These are phyloP conservation scores for Scaptomyza pallida DNA, from an alignment of 1,140 invertebrate genomes.

Conservation along the genomic window DNA sequence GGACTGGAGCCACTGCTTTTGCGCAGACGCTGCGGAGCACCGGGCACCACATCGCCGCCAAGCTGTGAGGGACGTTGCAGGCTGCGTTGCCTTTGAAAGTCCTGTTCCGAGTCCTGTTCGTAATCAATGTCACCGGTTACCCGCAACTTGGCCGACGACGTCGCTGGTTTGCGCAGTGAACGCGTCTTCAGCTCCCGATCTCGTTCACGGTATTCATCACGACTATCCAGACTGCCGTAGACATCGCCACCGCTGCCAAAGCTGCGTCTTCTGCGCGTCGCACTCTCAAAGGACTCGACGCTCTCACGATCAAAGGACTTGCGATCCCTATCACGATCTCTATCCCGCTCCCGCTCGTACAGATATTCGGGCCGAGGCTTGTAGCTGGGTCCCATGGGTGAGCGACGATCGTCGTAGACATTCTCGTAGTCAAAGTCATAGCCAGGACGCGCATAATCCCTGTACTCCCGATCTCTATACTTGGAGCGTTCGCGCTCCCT, in stretches of 20 bases:
- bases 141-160: constrained; percentile 65
- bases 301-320: constrained; percentile 83
- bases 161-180: constrained; percentile 69
- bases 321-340: constrained; percentile 59
- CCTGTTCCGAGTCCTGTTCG: constrained; percentile 82
- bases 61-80: constrained; percentile 75
- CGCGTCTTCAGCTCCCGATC: constrained; percentile 73
- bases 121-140: constrained; percentile 78
- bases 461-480: constrained; percentile 67
- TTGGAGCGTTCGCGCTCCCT: constrained; percentile 51
- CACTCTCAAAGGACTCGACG: constrained; percentile 81
- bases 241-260: constrained; percentile 83
- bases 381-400: constrained; percentile 57
- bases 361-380: constrained; percentile 70
- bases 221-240: constrained; percentile 79
- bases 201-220: constrained; percentile 74
- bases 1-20: constrained; percentile 85
- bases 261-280: constrained; percentile 68
- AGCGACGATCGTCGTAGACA: constrained; percentile 75
- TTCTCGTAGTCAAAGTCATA: constrained; percentile 83
- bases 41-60: constrained; percentile 45
- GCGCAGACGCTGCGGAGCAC: constrained; percentile 60
- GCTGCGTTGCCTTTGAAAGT: constrained; percentile 71
- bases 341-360: constrained; percentile 62
- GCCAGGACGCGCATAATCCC: constrained; percentile 71